Conservation (phyloP, 2,113 vertebrate genomes). For the Archilochus colubris region DNA sequence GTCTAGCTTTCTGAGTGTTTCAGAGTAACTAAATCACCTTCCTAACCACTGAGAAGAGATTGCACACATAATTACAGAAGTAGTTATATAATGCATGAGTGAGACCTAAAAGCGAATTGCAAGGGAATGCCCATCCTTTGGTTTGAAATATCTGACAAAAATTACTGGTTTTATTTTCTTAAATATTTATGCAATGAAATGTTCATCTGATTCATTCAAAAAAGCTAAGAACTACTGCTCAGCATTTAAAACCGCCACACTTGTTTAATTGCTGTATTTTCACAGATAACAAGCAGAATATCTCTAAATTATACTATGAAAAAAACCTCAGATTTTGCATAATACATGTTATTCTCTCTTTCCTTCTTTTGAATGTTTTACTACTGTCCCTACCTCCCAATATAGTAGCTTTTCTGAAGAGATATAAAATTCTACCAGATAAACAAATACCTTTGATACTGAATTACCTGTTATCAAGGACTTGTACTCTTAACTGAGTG, state of each 20-base stretch:
- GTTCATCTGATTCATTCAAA: neutral
- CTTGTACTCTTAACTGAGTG: neutral
- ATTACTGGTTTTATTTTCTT: neutral
- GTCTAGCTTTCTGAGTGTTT: neutral
- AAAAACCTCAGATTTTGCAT: neutral
- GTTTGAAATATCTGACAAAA: neutral
- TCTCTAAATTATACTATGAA: neutral
- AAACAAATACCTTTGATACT: neutral
- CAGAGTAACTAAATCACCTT: neutral
- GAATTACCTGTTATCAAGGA: neutral
- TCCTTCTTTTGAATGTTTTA: neutral
- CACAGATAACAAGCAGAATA: conserved; percentile 20
- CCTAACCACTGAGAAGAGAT: neutral
- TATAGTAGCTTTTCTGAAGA: neutral
- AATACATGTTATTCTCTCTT: neutral
- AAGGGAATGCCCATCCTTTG: neutral
- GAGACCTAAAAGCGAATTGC: neutral
- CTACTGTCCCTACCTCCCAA: neutral
- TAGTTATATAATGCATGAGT: neutral
- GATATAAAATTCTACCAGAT: neutral
- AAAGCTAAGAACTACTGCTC: neutral
- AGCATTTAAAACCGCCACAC: neutral
- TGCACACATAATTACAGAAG: neutral
- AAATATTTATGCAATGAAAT: neutral
- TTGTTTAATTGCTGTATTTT: neutral